These are phyloP conservation scores for Tenthredo amoena DNA, from an alignment of 2,888 invertebrate genomes.

Conservation along the genomic window DNA sequence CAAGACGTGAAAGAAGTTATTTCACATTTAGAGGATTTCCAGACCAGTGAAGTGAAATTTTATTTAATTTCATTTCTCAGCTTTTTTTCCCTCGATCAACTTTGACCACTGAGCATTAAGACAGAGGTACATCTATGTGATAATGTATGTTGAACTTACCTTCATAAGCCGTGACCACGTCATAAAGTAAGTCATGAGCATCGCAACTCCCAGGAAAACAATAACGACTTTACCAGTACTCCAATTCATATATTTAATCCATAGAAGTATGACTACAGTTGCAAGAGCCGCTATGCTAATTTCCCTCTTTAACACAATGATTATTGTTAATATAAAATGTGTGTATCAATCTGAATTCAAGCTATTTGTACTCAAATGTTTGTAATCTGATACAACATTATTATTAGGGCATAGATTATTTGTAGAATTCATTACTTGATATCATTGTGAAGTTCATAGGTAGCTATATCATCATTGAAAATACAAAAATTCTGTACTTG, in stretches of 20 bases:
- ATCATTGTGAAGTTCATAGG: not conserved
- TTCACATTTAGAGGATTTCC: not conserved
- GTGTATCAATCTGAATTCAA: not conserved
- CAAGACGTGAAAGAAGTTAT: slow-evolving; percentile 5
- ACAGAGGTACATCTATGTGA: not conserved
- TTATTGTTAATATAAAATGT: not conserved
- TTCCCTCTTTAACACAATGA: not conserved
- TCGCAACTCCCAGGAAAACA: slow-evolving; percentile 59
- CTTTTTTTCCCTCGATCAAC: not conserved
- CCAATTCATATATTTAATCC: slow-evolving; percentile 58
- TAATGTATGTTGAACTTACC: slow-evolving; percentile 59
- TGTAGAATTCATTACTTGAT: not conserved
- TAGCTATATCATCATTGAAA: not conserved
- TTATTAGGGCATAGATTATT: not conserved
- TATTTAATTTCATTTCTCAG: slow-evolving; percentile 5
- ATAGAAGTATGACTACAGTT: slow-evolving; percentile 55
- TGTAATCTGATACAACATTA: not conserved
- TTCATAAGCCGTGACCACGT: slow-evolving; percentile 69
- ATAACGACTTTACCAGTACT: slow-evolving; percentile 60
- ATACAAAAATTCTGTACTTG: not conserved
- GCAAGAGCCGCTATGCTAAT: slow-evolving; percentile 40
- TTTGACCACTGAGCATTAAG: no score
- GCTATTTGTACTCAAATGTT: not conserved
- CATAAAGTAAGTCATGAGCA: slow-evolving; percentile 66
- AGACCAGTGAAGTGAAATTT: not conserved